phyloP scores from a whole-genome alignment of 2,888 invertebrate genomes.

The Imbricaverruca yamaguchii region DNA sequence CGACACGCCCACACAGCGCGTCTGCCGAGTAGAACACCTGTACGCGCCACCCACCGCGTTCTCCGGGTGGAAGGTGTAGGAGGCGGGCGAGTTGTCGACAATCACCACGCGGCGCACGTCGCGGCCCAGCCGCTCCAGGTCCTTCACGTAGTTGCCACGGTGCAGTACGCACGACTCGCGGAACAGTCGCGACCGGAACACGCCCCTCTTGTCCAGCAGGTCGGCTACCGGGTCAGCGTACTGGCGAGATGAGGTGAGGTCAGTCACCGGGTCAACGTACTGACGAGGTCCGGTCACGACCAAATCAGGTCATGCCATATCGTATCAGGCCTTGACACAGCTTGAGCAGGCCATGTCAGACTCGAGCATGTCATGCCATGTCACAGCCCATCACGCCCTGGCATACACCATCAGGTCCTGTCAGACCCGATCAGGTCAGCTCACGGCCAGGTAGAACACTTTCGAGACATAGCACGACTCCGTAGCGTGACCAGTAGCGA shows the following conservation, averaged over 20 bases:
- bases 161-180: slow-evolving; percentile 99
- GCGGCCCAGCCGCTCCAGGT: slow-evolving; percentile 93
- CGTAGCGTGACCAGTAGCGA: no score
- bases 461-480: no score
- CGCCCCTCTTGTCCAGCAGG: slow-evolving; percentile 94
- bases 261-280: slow-evolving; percentile 69
- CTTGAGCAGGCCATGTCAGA: slow-evolving; percentile 39
- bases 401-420: slow-evolving; percentile 71
- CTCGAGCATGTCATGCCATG: background rate
- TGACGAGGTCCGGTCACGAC: slow-evolving; percentile 52
- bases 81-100: slow-evolving; percentile 99
- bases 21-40: no score
- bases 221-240: slow-evolving; percentile 99
- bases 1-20: no score
- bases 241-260: slow-evolving; percentile 41
- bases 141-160: slow-evolving; percentile 96
- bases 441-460: no score
- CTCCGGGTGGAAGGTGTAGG: slow-evolving; percentile 99
- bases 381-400: background rate
- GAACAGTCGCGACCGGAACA: slow-evolving; percentile 91
- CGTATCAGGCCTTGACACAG: no score
- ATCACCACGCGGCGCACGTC: slow-evolving; percentile 95
- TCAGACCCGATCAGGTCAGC: no score
- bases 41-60: slow-evolving; percentile 76
- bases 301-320: slow-evolving; percentile 45